These are phyloP conservation scores for Cotesia congregata DNA, from an alignment of 2,888 invertebrate genomes.

Conservation along the genomic window DNA sequence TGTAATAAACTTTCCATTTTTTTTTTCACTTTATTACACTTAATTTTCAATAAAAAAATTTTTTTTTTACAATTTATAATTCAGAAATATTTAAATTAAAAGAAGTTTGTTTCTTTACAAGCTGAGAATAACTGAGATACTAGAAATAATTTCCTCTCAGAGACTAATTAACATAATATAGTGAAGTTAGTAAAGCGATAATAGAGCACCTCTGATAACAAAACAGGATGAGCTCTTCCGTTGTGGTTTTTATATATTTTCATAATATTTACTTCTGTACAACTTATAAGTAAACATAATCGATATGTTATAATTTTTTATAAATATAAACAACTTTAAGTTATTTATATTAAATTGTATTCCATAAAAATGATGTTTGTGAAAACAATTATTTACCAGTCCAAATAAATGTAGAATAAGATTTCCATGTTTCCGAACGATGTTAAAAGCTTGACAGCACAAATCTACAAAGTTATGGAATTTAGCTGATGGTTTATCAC, in stretches of 20 bases:
- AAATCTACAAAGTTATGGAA: conserved; percentile 99
- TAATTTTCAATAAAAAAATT: not conserved
- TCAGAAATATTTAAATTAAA: too few species aligned
- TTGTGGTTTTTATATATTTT: conserved; percentile 54
- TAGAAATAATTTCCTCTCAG: conserved; percentile 44
- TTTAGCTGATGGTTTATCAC: conserved; percentile 90
- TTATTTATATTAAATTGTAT: too few species aligned
- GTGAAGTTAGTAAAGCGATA: conserved; percentile 52
- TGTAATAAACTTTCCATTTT: conserved; percentile 52
- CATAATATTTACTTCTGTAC: conserved; percentile 37
- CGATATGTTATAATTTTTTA: too few species aligned
- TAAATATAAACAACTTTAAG: too few species aligned
- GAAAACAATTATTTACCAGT: conserved; percentile 76
- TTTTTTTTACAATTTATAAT: too few species aligned
- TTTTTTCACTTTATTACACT: not conserved
- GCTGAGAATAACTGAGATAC: conserved; percentile 44
- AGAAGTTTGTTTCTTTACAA: too few species aligned
- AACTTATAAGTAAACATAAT: too few species aligned
- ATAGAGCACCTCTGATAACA: conserved; percentile 57
- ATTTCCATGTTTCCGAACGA: conserved; percentile 91
- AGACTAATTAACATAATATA: conserved; percentile 57
- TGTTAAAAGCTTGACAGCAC: conserved; percentile 97
- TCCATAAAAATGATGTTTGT: too few species aligned
- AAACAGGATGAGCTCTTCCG: conserved; percentile 61
- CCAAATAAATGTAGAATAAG: conserved; percentile 92